Percentiles rank a stretch among this genome's conserved stretches.
These are phyloP conservation scores for Trisateles emortualis DNA, from an alignment of 2,888 invertebrate species.

Conservation along the genomic window DNA sequence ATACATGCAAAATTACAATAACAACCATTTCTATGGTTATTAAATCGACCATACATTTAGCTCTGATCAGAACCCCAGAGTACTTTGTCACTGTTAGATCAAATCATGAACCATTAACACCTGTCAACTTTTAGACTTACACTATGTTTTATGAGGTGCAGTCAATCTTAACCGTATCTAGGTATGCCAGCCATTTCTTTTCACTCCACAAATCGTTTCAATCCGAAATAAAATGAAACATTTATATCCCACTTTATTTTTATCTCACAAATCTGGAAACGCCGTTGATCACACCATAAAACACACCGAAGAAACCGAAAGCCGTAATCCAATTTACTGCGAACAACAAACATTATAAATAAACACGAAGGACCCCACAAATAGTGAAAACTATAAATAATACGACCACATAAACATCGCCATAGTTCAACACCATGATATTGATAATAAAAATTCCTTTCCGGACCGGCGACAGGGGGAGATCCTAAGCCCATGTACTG, in stretches of 20 bases:
- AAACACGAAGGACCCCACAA: constrained; percentile 45
- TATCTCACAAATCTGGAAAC: constrained; percentile 48
- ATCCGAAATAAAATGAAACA: constrained; percentile 46
- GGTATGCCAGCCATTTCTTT: constrained; percentile 25
- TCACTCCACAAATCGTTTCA: constrained; percentile 34
- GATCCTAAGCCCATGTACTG: constrained; percentile 32
- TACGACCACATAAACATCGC: constrained; percentile 55
- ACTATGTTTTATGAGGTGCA: constrained; percentile 30
- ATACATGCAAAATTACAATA: too few relatives aligned
- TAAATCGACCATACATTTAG: too few relatives aligned
- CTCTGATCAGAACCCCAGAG: background rate
- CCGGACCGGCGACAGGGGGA: constrained; percentile 52
- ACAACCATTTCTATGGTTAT: too few relatives aligned
- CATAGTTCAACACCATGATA: constrained; percentile 63
- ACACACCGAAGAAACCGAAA: constrained; percentile 38
- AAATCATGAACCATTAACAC: constrained; percentile 5
- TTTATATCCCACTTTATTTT: constrained; percentile 46
- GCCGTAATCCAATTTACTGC: constrained; percentile 53
- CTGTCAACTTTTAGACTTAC: constrained; percentile 8
- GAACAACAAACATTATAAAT: constrained; percentile 53
- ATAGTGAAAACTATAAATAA: constrained; percentile 61
- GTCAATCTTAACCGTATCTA: constrained; percentile 29
- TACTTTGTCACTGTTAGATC: background rate
- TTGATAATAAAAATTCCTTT: constrained; percentile 77
- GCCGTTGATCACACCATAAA: constrained; percentile 49